Evolutionary conservation across 1,140 invertebrate species (phyloP).

Genomic region (Drosophila sp.): DNA sequence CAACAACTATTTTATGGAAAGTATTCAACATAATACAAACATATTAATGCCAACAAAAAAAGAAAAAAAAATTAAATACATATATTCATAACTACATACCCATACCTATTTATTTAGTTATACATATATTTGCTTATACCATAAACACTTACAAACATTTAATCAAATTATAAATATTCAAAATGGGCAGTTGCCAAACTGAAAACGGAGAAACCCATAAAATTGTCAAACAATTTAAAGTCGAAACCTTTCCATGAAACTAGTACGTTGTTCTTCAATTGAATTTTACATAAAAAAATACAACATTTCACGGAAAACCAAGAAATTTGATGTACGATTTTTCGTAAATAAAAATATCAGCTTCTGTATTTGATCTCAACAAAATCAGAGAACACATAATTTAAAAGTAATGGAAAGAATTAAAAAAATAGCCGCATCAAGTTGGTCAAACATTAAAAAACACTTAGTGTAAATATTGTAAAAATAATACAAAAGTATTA

Average conservation of each 20-base stretch:
- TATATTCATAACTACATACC: constrained; percentile 37
- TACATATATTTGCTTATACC: constrained; percentile 18
- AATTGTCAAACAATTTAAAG: constrained; percentile 45
- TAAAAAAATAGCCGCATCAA: constrained; percentile 24
- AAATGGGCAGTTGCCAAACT: constrained; percentile 26
- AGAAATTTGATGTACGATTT: constrained; percentile 66
- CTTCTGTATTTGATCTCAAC: constrained; percentile 74
- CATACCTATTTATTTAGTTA: constrained; percentile 47
- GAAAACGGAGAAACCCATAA: constrained; percentile 22
- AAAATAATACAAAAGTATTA: constrained; percentile 65
- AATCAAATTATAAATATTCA: constrained; percentile 31
- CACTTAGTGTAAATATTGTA: constrained; percentile 81
- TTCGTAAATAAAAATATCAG: constrained; percentile 57
- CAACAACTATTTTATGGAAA: constrained; percentile 42
- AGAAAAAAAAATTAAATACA: constrained; percentile 19
- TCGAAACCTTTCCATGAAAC: constrained; percentile 49
- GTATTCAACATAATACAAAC: constrained; percentile 41
- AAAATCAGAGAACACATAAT: constrained; percentile 35
- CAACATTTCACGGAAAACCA: constrained; percentile 40
- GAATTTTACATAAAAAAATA: constrained; percentile 56
- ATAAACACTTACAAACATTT: constrained; percentile 21
- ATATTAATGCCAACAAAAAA: constrained; percentile 39
- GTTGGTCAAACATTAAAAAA: constrained; percentile 37
- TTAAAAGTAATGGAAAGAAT: constrained; percentile 23
- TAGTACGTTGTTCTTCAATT: constrained; percentile 66